Conservation (phyloP, 2,797 vertebrate genomes). For the Cynodonichthys magdalenae region DNA sequence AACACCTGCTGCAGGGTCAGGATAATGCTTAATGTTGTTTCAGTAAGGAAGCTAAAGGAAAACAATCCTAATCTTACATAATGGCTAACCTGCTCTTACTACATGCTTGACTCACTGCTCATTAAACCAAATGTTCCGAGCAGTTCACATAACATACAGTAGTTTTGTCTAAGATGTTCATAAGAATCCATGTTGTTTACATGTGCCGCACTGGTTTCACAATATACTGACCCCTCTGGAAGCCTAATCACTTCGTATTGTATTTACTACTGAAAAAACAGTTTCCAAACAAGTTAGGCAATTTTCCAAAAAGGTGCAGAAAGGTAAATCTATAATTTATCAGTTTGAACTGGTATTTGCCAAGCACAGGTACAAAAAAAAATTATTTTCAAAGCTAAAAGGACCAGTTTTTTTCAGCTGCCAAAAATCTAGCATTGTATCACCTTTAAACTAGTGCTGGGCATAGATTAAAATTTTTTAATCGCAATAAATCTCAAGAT, state of each 20-base stretch:
- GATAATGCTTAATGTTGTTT: constrained; percentile 3
- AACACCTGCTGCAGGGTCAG: constrained; percentile 1
- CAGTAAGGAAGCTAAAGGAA: not conserved
- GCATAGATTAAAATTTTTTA: too few species aligned
- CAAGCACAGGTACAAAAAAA: too few species aligned
- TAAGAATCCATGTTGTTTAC: not conserved
- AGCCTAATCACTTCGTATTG: too few species aligned
- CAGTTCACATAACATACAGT: constrained; percentile 6
- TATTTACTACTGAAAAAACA: too few species aligned
- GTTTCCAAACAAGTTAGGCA: not conserved
- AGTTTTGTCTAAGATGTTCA: constrained; percentile 3
- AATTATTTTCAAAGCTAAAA: too few species aligned
- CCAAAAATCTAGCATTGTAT: too few species aligned
- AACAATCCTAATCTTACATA: constrained; percentile 13
- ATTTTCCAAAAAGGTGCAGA: not conserved
- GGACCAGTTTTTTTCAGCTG: too few species aligned
- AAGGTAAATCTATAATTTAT: not conserved
- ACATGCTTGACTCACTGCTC: constrained; percentile 16
- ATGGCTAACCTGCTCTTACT: constrained; percentile 21
- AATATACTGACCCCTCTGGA: not conserved
- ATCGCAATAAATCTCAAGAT: too few species aligned
- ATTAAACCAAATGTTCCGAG: constrained; percentile 6
- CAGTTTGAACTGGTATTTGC: too few species aligned
- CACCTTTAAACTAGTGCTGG: too few species aligned
- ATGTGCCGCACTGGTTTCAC: constrained; percentile 9